Evolutionary conservation across 2,797 vertebrate species (phyloP).

Genomic region (Bucorvus abyssinicus): DNA sequence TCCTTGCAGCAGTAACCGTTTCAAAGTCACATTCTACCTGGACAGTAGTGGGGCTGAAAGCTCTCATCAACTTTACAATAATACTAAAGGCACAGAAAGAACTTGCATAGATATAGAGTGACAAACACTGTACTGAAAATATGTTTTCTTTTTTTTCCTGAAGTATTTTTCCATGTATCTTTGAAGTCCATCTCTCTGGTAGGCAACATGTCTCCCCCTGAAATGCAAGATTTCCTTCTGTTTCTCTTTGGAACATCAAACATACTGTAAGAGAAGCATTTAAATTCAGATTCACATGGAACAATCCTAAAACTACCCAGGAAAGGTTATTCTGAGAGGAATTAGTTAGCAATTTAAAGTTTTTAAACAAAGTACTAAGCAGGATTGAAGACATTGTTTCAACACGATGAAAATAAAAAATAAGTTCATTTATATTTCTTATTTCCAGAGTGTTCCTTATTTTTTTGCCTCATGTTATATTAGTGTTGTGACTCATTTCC

Average conservation of each 20-base stretch:
- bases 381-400: background rate
- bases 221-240: background rate
- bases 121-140: background rate
- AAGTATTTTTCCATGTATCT: background rate
- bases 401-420: background rate
- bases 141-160: background rate
- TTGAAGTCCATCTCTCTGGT: background rate
- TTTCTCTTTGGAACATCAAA: background rate
- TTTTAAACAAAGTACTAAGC: background rate
- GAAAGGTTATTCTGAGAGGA: background rate
- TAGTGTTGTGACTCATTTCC: background rate
- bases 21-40: background rate
- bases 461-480: background rate
- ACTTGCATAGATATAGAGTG: background rate
- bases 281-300: background rate
- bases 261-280: background rate
- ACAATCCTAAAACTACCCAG: background rate
- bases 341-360: background rate
- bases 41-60: background rate
- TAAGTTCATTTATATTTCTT: background rate
- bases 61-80: background rate
- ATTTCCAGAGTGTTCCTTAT: background rate
- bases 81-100: background rate
- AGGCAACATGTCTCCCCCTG: background rate
- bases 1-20: background rate